Evolutionary conservation across 2,113 vertebrate genomes (phyloP).

Genomic region (Labeo catla): DNA sequence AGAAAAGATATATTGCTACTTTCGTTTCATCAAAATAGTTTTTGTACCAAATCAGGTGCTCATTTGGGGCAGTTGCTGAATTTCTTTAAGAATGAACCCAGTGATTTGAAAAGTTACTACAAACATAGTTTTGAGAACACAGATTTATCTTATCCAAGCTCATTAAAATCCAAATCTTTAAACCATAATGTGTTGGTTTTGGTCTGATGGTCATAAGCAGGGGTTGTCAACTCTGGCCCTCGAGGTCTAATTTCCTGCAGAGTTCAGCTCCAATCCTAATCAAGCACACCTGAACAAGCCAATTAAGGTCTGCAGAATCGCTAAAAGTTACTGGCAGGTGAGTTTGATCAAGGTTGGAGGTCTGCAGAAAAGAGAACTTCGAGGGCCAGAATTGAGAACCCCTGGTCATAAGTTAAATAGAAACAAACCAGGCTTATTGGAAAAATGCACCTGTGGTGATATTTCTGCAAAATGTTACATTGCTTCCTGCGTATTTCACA

Average conservation of each 20-base stretch:
- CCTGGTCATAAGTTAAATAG: neutral
- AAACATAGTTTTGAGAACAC: neutral
- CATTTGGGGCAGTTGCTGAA: neutral
- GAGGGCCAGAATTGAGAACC: too few species aligned
- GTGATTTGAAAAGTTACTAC: neutral
- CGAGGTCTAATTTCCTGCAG: too few species aligned
- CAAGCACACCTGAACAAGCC: too few species aligned
- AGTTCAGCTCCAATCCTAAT: too few species aligned
- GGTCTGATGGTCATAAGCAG: neutral
- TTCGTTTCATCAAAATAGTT: neutral
- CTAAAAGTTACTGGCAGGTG: too few species aligned
- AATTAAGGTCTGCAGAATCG: too few species aligned
- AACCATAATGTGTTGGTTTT: neutral
- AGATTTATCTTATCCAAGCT: neutral
- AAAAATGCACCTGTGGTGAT: neutral
- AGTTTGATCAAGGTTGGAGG: too few species aligned
- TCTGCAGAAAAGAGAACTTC: too few species aligned
- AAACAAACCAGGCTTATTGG: neutral
- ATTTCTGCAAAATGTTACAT: neutral
- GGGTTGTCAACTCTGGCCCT: too few species aligned
- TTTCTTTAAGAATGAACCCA: neutral
- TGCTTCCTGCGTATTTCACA: neutral
- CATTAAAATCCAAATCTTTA: neutral
- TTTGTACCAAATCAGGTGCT: neutral
- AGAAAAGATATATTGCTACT: neutral